These are phyloP conservation scores for Podocnemis expansa DNA, from an alignment of 2,113 vertebrate genomes.

Conservation along the genomic window DNA sequence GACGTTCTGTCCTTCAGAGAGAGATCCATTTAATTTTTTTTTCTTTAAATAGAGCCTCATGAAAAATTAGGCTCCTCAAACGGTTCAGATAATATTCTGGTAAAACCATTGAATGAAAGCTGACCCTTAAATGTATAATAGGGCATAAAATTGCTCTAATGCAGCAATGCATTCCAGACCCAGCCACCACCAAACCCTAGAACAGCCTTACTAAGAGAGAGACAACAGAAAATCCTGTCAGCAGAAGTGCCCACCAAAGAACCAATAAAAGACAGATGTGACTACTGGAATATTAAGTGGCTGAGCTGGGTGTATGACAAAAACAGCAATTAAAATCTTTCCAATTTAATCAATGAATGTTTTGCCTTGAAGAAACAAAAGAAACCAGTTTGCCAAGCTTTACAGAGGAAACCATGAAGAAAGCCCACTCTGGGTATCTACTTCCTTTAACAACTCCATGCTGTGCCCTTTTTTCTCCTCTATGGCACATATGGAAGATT, in stretches of 20 bases:
- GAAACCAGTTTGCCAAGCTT: slow-evolving; percentile 45
- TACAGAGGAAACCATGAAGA: slow-evolving; percentile 30
- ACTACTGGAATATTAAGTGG: slow-evolving; percentile 68
- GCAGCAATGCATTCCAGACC: slow-evolving; percentile 6
- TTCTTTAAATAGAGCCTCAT: neutral
- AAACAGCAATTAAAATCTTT: slow-evolving; percentile 62
- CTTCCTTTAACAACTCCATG: slow-evolving; percentile 17
- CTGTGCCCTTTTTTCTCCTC: slow-evolving; percentile 28
- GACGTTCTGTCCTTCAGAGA: no score
- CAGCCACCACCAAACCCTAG: neutral
- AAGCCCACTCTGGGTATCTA: neutral
- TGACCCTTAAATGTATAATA: slow-evolving; percentile 30
- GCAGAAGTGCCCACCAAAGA: slow-evolving; percentile 18
- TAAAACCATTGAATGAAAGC: slow-evolving; percentile 1
- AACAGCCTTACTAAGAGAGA: neutral
- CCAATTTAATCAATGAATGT: slow-evolving; percentile 56
- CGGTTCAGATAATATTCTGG: slow-evolving; percentile 5
- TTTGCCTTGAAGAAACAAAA: slow-evolving; percentile 42
- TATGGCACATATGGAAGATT: neutral
- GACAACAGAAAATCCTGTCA: slow-evolving; percentile 36
- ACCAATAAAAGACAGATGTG: slow-evolving; percentile 45
- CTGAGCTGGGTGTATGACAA: slow-evolving; percentile 40
- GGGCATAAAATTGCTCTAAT: slow-evolving; percentile 41
- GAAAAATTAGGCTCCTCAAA: neutral
- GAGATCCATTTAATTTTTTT: neutral